Conservation (phyloP, 2,113 vertebrate species). For the Emydocephalus ijimae region DNA sequence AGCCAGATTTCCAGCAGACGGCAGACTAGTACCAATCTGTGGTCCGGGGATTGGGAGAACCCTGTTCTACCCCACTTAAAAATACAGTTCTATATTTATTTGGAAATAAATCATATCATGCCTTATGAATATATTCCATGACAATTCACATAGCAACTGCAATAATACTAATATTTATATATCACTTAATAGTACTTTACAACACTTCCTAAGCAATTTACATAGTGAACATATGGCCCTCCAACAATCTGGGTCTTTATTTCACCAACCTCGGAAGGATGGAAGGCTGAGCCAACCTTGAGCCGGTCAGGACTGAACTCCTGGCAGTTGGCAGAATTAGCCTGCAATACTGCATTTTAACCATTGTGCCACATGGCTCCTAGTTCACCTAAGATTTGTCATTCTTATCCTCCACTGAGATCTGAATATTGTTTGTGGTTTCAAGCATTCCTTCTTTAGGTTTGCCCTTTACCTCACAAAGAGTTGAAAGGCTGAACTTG, state of each 20-base stretch:
- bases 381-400: too few species aligned
- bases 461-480: background rate
- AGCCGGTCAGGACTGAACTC: background rate
- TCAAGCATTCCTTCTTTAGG: background rate
- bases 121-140: background rate
- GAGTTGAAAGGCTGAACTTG: background rate
- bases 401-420: background rate
- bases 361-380: background rate
- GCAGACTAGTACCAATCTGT: background rate
- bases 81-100: background rate
- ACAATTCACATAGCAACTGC: background rate
- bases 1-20: background rate
- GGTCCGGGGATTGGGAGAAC: background rate
- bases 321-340: background rate
- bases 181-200: background rate
- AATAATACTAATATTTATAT: background rate
- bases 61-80: background rate
- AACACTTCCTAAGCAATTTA: background rate
- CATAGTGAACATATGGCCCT: background rate
- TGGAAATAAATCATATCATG: background rate
- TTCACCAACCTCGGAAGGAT: background rate
- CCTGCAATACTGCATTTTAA: background rate
- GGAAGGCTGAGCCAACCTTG: background rate
- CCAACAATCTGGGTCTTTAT: background rate
- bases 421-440: background rate